A percentile compares a stretch with the other conserved stretches of the same genome.
phyloP scores from a whole-genome alignment of 2,113 vertebrate genomes.

The Cyprinodon brontotheroides region DNA sequence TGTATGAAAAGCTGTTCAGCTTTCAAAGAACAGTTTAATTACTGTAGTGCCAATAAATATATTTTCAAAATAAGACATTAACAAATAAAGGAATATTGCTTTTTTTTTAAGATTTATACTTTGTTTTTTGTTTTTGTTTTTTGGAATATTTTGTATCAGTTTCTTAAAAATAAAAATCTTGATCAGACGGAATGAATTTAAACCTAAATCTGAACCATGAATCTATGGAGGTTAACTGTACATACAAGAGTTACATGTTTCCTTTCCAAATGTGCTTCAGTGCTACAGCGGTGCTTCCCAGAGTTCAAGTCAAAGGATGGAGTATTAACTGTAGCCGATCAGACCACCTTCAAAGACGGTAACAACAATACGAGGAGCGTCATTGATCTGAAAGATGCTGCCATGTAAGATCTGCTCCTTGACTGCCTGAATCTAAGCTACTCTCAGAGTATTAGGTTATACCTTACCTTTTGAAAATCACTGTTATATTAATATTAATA shows the following conservation, averaged over 20 bases:
- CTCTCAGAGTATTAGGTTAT: neutral
- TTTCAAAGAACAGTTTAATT: too few species aligned
- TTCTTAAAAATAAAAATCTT: neutral
- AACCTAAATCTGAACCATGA: neutral
- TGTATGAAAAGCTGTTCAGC: too few species aligned
- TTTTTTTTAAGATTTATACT: neutral
- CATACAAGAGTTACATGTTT: neutral
- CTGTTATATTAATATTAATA: neutral
- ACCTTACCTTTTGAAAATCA: neutral
- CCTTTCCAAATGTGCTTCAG: conserved; percentile 68
- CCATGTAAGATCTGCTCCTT: conserved; percentile 83
- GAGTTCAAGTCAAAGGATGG: conserved; percentile 90
- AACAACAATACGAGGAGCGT: conserved; percentile 83
- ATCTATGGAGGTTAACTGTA: neutral
- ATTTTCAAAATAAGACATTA: too few species aligned
- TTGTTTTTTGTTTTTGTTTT: neutral
- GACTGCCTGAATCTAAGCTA: neutral
- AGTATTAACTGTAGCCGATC: conserved; percentile 85
- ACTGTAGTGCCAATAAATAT: too few species aligned
- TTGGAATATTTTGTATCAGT: neutral
- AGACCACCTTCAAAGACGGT: conserved; percentile 87
- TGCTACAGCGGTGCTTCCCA: conserved; percentile 95
- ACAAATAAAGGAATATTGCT: too few species aligned
- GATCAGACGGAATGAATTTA: neutral
- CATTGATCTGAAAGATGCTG: conserved; percentile 86